Evolutionary conservation across 2,113 vertebrate species (phyloP).

Genomic region (Heterochromis multidens): DNA sequence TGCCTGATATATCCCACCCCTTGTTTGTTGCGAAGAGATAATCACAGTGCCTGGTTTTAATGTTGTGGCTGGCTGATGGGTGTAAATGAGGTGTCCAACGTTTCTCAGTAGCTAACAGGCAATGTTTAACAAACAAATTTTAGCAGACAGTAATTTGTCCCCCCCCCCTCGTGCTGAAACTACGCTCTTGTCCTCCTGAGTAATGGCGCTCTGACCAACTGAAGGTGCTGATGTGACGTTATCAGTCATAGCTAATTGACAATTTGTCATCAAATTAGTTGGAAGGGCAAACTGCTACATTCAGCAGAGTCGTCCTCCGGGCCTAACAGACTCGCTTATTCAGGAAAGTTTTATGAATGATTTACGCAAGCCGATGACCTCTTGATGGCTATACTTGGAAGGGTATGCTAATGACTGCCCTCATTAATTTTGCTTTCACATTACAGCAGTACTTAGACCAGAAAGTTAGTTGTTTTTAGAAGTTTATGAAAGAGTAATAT

Average conservation of each 20-base stretch:
- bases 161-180: background rate
- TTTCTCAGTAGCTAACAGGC: background rate
- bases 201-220: constrained; percentile 1
- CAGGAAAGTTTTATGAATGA: constrained; percentile 22
- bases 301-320: constrained; percentile 13
- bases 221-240: constrained; percentile 35
- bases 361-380: constrained; percentile 14
- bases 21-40: background rate
- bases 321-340: constrained; percentile 9
- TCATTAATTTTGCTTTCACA: constrained; percentile 29
- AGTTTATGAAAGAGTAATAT: background rate
- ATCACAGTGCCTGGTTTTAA: background rate
- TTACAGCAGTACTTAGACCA: background rate
- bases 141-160: background rate
- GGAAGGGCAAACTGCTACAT: constrained; percentile 43
- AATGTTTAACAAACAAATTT: background rate
- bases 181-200: background rate
- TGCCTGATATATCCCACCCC: background rate
- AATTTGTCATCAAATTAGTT: constrained; percentile 50
- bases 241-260: constrained; percentile 52
- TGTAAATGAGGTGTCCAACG: background rate
- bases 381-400: constrained; percentile 26
- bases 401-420: constrained; percentile 20
- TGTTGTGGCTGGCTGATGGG: background rate
- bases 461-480: constrained; percentile 15